These are phyloP conservation scores for Muscina levida DNA, from an alignment of 2,888 invertebrate species.

Conservation along the genomic window DNA sequence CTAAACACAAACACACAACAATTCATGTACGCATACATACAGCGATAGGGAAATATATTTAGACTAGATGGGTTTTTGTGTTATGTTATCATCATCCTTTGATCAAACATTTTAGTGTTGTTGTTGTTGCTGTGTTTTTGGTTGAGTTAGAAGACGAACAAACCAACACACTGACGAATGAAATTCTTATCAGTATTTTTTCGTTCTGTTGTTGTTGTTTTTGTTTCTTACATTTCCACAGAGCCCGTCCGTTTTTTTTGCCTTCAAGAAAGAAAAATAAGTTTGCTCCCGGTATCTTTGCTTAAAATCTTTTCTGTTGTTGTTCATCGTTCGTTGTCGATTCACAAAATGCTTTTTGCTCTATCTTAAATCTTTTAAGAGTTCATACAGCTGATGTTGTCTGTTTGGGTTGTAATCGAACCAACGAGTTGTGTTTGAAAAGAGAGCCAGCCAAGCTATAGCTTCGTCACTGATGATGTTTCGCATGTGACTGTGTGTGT, in stretches of 20 bases:
- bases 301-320: conserved; percentile 60
- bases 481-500: conserved; percentile 7
- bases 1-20: conserved; percentile 51
- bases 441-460: not conserved
- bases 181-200: conserved; percentile 65
- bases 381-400: conserved; percentile 41
- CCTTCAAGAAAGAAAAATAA: conserved; percentile 65
- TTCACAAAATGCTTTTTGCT: not conserved
- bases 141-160: conserved; percentile 10
- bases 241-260: conserved; percentile 53
- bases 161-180: conserved; percentile 50
- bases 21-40: not conserved
- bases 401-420: not conserved
- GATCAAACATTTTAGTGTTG: conserved; percentile 61
- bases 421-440: not conserved
- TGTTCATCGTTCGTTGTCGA: conserved; percentile 29
- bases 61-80: conserved; percentile 65
- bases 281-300: conserved; percentile 60
- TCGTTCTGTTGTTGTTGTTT: conserved; percentile 36
- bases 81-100: conserved; percentile 65
- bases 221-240: conserved; percentile 61
- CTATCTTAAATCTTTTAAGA: conserved; percentile 61
- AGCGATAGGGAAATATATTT: conserved; percentile 49
- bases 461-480: too few relatives aligned
- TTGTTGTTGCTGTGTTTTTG: conserved; percentile 50